Base-by-base conservation (phyloP, 1,140 invertebrate species). In the Luehdorfia chinensis region DNA sequence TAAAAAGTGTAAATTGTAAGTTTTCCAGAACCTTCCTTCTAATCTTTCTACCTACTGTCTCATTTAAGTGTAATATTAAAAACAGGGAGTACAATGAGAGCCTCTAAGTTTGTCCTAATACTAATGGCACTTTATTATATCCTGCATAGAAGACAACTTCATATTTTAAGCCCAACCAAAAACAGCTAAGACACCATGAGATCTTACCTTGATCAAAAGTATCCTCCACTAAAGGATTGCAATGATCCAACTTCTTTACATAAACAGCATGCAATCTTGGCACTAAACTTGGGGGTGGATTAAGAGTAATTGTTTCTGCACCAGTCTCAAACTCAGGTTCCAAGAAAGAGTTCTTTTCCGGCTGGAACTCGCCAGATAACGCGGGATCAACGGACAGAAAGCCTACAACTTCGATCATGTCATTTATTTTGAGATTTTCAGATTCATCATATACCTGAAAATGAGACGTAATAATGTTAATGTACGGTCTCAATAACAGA, bases 341-440 rank as follows among this genome's bases (percentile, higher is more conserved):
- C 7, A 80, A 13, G 2, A 80, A 45, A 2, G 73, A 23, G 34
- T 80, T 62, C 31, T 73, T 83, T 3, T 78, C 72, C 0, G 56
- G 51, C 27, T 60, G 64, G 41, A 77, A 77, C 36, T 77, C 75
- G 41, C 76, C 80, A 1, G 75, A 77, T 19, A 92, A 60, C 13
- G 79, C 55, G 8, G 92, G 90, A 78, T 94, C 90, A 1, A 93
- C 87, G 1, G 93, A 95, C 4, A 97, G 71, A 65, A 97, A 95
- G 0, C 95, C 96, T 45, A 96, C 85, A 47, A 97, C 90, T 77
- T 97, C 94, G 19, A 96, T 86, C 47, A 95, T 81, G 47, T 95
- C 90, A 78, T 97, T 98, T 0, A 97, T 68, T 70, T 93, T 94
- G 7, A 93, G 84, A 46, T 75, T 73, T 13, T 91, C 88, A 47